Conservation (phyloP, 2,888 invertebrate genomes). For the Seira sanloemensis region DNA sequence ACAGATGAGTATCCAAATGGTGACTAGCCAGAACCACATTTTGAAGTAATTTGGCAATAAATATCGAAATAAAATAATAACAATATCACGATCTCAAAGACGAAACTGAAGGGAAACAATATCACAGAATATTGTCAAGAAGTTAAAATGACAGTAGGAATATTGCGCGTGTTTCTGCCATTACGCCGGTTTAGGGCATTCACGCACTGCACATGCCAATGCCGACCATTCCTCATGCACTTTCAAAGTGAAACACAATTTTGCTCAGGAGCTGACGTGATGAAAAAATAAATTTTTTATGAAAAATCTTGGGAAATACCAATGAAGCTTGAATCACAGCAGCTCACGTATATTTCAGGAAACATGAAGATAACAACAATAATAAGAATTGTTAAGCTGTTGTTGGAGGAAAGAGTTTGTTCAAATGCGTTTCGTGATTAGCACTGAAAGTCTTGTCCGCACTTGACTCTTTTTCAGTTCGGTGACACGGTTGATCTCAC, state of each 20-base stretch:
- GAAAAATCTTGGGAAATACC: too few relatives aligned
- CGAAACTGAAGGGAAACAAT: conserved; percentile 29
- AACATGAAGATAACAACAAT: conserved; percentile 25
- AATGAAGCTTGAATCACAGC: too few relatives aligned
- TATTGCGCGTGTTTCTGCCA: not conserved
- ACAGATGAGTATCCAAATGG: conserved; percentile 59
- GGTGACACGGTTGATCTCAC: conserved; percentile 31
- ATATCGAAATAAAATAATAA: conserved; percentile 13
- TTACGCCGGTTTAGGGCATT: not conserved
- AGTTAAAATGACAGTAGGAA: not conserved
- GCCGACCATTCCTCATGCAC: not conserved
- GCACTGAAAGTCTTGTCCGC: not conserved
- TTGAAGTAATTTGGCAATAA: conserved; percentile 43
- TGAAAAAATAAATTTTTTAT: not conserved
- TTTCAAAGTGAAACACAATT: not conserved
- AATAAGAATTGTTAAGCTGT: not conserved
- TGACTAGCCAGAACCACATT: conserved; percentile 59
- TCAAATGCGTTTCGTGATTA: not conserved
- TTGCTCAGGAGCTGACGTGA: not conserved
- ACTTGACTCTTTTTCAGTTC: not conserved
- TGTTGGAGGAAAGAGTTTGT: not conserved
- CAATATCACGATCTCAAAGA: conserved; percentile 47
- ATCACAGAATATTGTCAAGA: conserved; percentile 44
- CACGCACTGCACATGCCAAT: too few relatives aligned
- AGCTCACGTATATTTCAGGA: conserved; percentile 18